phyloP scores from a whole-genome alignment of 2,888 invertebrate genomes.

The Liposcelis brunnea region DNA sequence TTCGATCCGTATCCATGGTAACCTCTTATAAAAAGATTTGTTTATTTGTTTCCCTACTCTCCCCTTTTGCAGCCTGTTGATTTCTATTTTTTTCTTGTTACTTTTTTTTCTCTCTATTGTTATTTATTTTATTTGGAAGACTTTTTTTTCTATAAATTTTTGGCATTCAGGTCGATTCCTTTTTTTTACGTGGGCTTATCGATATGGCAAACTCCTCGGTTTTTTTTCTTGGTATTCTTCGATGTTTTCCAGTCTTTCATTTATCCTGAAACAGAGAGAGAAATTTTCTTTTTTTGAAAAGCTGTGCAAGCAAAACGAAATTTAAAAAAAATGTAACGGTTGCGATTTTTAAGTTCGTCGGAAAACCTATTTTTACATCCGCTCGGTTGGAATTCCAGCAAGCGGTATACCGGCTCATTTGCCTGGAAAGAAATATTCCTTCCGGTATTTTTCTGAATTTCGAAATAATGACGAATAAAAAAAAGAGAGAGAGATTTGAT shows the following conservation, averaged over 20 bases:
- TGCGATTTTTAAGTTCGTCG: too few relatives aligned
- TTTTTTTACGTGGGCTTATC: neutral
- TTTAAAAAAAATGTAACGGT: neutral
- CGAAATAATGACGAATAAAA: too few relatives aligned
- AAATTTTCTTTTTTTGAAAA: neutral
- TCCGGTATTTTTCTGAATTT: too few relatives aligned
- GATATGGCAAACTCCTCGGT: too few relatives aligned
- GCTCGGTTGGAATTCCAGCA: too few relatives aligned
- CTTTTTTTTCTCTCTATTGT: neutral
- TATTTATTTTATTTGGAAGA: conserved; percentile 1
- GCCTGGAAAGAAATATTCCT: too few relatives aligned
- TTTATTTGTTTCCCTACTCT: conserved; percentile 4
- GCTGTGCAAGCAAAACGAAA: neutral
- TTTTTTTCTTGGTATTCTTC: neutral
- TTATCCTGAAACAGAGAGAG: neutral
- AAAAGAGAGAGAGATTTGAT: too few relatives aligned
- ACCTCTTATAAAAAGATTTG: conserved; percentile 9
- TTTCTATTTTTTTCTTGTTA: conserved; percentile 6
- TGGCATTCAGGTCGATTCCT: neutral
- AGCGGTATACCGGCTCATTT: too few relatives aligned
- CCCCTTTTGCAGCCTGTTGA: conserved; percentile 6
- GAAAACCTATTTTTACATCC: too few relatives aligned
- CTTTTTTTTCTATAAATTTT: neutral
- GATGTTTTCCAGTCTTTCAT: neutral
- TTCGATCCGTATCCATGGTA: conserved; percentile 8